A percentile compares a stretch with the other conserved stretches of the same genome.
These are phyloP conservation scores for Semicossyphus pulcher DNA, from an alignment of 2,113 vertebrate species.

Conservation along the genomic window DNA sequence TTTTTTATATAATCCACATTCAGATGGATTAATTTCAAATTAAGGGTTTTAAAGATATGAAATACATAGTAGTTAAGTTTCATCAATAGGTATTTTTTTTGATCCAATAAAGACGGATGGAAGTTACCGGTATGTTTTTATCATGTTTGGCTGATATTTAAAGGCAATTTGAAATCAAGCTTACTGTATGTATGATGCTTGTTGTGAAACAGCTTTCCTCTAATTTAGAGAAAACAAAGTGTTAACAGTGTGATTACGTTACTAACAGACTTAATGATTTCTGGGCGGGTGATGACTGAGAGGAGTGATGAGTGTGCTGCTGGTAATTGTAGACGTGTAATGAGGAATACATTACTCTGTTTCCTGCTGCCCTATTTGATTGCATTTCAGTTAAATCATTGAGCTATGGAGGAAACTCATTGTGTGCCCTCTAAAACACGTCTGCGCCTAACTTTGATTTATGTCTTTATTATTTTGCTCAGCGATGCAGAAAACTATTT, in stretches of 20 bases:
- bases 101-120: too few species aligned
- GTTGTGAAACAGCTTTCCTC: conserved; percentile 5
- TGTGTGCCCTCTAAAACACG: conserved; percentile 66
- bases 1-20: too few species aligned
- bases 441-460: conserved; percentile 76
- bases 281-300: conserved; percentile 10
- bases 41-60: too few species aligned
- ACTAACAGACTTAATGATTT: conserved; percentile 45
- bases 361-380: conserved; percentile 75
- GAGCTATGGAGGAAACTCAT: conserved; percentile 59
- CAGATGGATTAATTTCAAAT: too few species aligned
- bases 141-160: too few species aligned
- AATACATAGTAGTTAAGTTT: too few species aligned
- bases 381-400: conserved; percentile 74
- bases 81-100: too few species aligned
- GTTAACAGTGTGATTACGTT: conserved; percentile 47
- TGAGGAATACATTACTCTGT: conserved; percentile 71
- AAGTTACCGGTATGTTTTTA: too few species aligned
- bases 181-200: neutral
- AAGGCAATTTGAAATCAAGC: neutral
- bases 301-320: conserved; percentile 62
- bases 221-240: conserved; percentile 50
- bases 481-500: conserved; percentile 73
- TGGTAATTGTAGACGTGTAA: conserved; percentile 73
- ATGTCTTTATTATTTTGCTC: conserved; percentile 80